Evolutionary conservation across 2,888 invertebrate species (phyloP), one percentile per base, ranked within the genome.

Genomic region (Catocala nupta): DNA sequence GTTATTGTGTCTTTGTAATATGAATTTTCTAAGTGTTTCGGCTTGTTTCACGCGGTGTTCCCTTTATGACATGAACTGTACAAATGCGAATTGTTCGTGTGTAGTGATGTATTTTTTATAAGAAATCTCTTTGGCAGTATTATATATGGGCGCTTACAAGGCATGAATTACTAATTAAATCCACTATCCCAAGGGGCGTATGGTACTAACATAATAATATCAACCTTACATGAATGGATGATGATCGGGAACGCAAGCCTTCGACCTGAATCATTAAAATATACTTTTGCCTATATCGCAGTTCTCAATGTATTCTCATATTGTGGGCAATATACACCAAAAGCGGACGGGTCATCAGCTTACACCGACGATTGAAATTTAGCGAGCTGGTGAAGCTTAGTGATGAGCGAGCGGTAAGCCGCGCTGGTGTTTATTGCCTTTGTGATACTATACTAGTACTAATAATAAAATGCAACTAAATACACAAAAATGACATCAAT

Each of bases 151-250:
- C 48, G 25, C 25, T 25, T 48, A 48, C 16, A 48, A 48, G 48
- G 25, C 48, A 48, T 48, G 48, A 48, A 12, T 9, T 33, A 9
- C 16, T 48, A 48, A 5, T 47, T 5, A 47, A 47, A 47, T 13
- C 9, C 16, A 39, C 36, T 39, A 39, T 39, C 9, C 5, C 33
- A 12, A 48, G 33, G 11, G 16, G 16, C 43, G 33, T 43, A 25
- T 7, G 42, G 25, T 44, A 13, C 45, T 47, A 47, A 47, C 13
- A 47, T 47, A 25, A 48, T 25, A 13, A 48, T 9, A 25, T 48
- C 16, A 48, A 16, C 13, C 48, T 48, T 48, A 48, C 48, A 48
- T 48, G 48, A 48, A 48, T 48, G 25, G 13, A 48, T 48, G 48
- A 48, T 34, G 50, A 10, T 44, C n/a, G 44, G 16, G 47, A 45